Base-by-base conservation (phyloP, 2,113 vertebrate genomes). In the Semicossyphus pulcher region DNA sequence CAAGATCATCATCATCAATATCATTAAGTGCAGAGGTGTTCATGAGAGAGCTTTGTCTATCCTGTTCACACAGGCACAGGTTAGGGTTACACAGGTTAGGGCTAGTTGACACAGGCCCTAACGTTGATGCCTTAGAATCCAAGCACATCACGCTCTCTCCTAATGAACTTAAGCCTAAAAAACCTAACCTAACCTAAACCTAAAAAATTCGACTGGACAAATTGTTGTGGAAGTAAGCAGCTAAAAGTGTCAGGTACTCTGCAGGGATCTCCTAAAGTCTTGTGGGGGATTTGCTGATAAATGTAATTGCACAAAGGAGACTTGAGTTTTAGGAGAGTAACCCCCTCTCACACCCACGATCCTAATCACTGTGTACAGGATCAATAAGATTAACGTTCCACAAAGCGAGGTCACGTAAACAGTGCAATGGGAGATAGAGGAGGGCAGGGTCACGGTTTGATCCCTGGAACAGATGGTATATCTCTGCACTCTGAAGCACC, bases 381-480 rank as follows among this genome's bases (percentile, higher is more conserved):
- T 59, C 60, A 47, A 53, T 32, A 12, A 16, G 68, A 72, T 67
- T 67, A 60, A 56, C 31, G 31, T 31, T 47, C 37, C 28, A 64
- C 59, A 39, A 48, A 34, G 34, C 2, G 9, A 41, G 21, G 54
- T 59, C 54, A 44, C 18, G 18, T 51, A 58, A 54, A 63, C 48
- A 63, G 21, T 25, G 47, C 9, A n/a, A 36, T 5, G n/a, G 20
- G 20, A 37, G 48, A 54, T 11, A 45, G 21, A 29, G n/a, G n/a
- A 32, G 44, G 15, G 16, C 32, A 26, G 41, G 23, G 39, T 62
- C 18, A 64, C 41, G 37, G 48, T 54, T 29, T 54, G 18, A 72
- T 47, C 49, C 32, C 9, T 32, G 26, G 7, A 28, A 58, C 72
- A 75, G 72, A 36, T 60, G 56, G 37, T n/a, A 18, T 9, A 1